Evolutionary conservation across 2,797 vertebrate species (phyloP).

Genomic region (Molossus molossus): DNA sequence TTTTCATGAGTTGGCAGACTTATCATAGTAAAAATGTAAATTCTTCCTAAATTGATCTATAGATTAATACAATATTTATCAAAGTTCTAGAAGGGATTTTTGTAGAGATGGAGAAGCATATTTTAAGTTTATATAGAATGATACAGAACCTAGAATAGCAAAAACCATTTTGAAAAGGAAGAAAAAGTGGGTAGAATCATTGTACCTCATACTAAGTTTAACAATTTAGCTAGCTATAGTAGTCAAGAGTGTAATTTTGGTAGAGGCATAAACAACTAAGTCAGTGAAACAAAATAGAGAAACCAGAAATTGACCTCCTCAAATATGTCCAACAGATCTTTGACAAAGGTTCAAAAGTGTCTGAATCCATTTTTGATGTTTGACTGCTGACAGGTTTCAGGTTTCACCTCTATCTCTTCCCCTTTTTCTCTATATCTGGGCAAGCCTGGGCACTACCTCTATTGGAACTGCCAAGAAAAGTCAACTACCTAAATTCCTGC

Average conservation of each 20-base stretch:
- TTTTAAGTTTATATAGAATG: neutral
- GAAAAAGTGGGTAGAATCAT: neutral
- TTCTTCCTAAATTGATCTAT: neutral
- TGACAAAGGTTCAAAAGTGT: neutral
- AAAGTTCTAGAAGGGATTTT: neutral
- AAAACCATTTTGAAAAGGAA: slow-evolving; percentile 12
- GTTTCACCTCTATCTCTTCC: neutral
- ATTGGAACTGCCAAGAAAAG: neutral
- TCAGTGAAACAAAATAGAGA: neutral
- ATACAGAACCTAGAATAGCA: neutral
- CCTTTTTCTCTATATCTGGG: neutral
- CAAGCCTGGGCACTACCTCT: neutral
- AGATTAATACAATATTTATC: neutral
- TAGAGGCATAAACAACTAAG: neutral
- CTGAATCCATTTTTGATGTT: slow-evolving; percentile 44
- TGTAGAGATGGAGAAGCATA: neutral
- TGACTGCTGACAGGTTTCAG: slow-evolving; percentile 9
- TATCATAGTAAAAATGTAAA: slow-evolving; percentile 20
- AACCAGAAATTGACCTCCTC: neutral
- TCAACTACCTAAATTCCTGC: slow-evolving; percentile 23
- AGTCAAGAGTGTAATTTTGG: neutral
- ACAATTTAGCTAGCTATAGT: neutral
- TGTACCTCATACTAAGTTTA: neutral
- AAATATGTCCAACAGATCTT: slow-evolving; percentile 6
- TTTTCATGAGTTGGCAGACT: neutral